Percentiles rank a stretch among this genome's conserved stretches.
phyloP scores from a whole-genome alignment of 2,797 vertebrate genomes.

The Mastacembelus armatus region DNA sequence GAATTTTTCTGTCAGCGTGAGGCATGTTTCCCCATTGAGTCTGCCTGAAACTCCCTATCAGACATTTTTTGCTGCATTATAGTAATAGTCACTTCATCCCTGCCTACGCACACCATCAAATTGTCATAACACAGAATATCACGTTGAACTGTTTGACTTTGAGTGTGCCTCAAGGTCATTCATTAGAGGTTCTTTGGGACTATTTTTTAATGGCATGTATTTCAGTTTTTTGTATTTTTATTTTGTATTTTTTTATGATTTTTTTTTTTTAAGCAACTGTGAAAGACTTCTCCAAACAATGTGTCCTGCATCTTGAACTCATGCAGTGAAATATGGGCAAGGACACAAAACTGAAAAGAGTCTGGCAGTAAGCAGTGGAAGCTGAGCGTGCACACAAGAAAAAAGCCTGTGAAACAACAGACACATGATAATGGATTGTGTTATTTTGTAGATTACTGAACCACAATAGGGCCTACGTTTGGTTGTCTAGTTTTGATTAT shows the following conservation, averaged over 20 bases:
- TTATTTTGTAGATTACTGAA: constrained; percentile 16
- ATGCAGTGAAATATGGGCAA: constrained; percentile 46
- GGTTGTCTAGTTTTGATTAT: constrained; percentile 38
- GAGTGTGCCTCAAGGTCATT: constrained; percentile 11
- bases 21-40: constrained; percentile 22
- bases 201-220: too few relatives aligned
- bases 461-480: constrained; percentile 7
- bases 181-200: neutral
- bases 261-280: constrained; percentile 21
- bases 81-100: constrained; percentile 43
- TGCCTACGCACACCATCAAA: constrained; percentile 34
- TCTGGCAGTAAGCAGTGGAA: constrained; percentile 35
- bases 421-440: constrained; percentile 13
- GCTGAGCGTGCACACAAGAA: constrained; percentile 36
- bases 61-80: constrained; percentile 26
- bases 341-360: constrained; percentile 45
- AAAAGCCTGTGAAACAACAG: constrained; percentile 15
- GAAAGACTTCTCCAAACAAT: constrained; percentile 44
- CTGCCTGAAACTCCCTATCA: constrained; percentile 39
- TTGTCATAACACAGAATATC: constrained; percentile 31
- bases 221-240: neutral
- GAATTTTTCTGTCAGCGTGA: constrained; percentile 34
- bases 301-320: constrained; percentile 34
- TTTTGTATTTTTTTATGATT: constrained; percentile 6
- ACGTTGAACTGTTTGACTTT: constrained; percentile 8